phyloP scores from a whole-genome alignment of 2,888 invertebrate genomes.

The Oeneis ivallda region DNA sequence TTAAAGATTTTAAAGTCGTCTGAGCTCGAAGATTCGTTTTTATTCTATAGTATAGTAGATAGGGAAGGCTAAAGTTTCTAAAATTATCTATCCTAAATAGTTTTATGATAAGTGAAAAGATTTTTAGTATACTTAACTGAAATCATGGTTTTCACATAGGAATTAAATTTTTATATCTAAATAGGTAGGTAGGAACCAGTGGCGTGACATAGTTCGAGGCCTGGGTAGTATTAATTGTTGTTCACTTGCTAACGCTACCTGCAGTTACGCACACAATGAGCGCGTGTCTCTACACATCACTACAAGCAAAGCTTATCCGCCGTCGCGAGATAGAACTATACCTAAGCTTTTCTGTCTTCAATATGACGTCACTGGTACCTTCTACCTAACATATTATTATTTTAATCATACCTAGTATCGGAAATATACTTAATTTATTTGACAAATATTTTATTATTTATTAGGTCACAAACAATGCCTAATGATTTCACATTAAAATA shows the following conservation, averaged over 20 bases:
- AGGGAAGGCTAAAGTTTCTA: constrained; percentile 22
- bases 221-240: no score
- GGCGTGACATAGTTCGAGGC: no score
- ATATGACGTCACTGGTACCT: no score
- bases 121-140: not conserved
- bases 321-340: no score
- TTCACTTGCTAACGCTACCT: no score
- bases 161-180: constrained; percentile 13
- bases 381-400: not conserved
- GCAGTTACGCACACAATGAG: no score
- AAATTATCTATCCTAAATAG: constrained; percentile 25
- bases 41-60: constrained; percentile 3
- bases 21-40: constrained; percentile 28
- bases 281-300: no score
- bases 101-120: constrained; percentile 12
- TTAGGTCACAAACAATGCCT: not conserved
- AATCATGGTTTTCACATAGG: not conserved
- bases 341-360: no score
- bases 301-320: no score
- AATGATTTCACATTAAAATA: not conserved
- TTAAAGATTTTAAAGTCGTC: constrained; percentile 15
- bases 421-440: constrained; percentile 2
- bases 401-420: not conserved
- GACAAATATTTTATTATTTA: not conserved
- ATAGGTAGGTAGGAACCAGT: not conserved